Percentiles rank a stretch among this genome's conserved stretches.
Conservation (phyloP, 2,888 invertebrate species). For the Synanthedon andrenaeformis region DNA sequence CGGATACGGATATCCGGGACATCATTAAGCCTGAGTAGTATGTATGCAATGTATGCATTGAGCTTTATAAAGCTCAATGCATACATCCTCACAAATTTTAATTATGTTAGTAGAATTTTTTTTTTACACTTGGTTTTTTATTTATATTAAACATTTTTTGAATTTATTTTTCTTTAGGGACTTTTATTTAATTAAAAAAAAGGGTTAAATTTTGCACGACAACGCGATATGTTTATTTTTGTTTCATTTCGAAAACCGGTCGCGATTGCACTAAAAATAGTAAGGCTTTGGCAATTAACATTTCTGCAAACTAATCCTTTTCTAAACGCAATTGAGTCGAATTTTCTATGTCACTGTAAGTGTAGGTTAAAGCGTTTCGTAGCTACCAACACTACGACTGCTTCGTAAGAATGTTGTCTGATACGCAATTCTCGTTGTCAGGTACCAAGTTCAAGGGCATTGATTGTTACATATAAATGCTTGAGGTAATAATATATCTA, state of each 20-base stretch:
- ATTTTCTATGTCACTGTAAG: background rate
- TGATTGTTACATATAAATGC: background rate
- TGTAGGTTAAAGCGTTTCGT: background rate
- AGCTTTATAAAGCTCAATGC: too few relatives aligned
- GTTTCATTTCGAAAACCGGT: slow-evolving; percentile 6
- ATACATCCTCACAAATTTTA: too few relatives aligned
- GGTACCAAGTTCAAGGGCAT: slow-evolving; percentile 29
- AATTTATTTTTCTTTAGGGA: too few relatives aligned
- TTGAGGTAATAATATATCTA: too few relatives aligned
- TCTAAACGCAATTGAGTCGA: background rate
- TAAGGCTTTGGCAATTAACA: background rate
- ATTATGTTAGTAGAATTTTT: too few relatives aligned
- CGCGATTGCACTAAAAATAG: background rate
- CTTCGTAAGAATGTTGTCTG: slow-evolving; percentile 11
- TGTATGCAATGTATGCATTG: too few relatives aligned
- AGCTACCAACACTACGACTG: background rate
- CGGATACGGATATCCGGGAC: too few relatives aligned
- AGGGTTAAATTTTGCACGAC: too few relatives aligned
- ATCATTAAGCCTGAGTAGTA: too few relatives aligned
- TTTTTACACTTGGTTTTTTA: too few relatives aligned
- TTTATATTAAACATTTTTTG: too few relatives aligned
- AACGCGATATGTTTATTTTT: slow-evolving; percentile 1
- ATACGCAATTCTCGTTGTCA: slow-evolving; percentile 15
- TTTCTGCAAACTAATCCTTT: background rate
- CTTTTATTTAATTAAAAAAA: too few relatives aligned